phyloP scores from a whole-genome alignment of 2,888 invertebrate species.

The Drosophila nigritarsus region DNA sequence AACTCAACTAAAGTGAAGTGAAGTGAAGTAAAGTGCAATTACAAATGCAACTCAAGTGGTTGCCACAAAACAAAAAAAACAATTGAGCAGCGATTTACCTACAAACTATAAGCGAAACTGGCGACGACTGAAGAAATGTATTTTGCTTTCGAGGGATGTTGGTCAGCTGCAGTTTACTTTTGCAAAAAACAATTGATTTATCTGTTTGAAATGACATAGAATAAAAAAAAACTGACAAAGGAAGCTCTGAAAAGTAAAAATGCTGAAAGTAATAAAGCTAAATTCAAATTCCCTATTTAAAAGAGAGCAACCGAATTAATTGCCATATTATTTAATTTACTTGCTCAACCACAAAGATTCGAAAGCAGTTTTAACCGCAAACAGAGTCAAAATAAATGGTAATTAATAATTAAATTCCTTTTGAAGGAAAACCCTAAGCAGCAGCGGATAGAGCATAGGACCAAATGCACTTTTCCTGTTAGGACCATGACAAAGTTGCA shows the following conservation, averaged over 20 bases:
- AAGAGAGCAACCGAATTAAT: not conserved
- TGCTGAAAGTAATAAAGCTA: not conserved
- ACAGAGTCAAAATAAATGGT: constrained; percentile 52
- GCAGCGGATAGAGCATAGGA: constrained; percentile 2
- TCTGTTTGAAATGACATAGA: constrained; percentile 2
- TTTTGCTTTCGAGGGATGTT: constrained; percentile 51
- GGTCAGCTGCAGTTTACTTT: constrained; percentile 21
- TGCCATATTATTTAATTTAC: not conserved
- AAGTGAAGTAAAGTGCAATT: constrained; percentile 75
- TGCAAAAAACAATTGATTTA: constrained; percentile 26
- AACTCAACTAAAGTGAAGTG: constrained; percentile 30
- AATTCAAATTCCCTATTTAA: not conserved
- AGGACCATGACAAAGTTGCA: constrained; percentile 29
- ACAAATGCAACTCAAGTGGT: constrained; percentile 79
- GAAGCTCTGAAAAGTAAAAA: not conserved
- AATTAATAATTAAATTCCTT: constrained; percentile 61
- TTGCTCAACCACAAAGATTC: not conserved
- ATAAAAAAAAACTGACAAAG: not conserved
- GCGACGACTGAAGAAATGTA: constrained; percentile 37
- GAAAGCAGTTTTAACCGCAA: not conserved
- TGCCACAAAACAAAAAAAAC: constrained; percentile 19
- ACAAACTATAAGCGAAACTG: constrained; percentile 18
- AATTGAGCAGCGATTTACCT: constrained; percentile 35
- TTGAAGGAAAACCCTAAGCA: constrained; percentile 16
- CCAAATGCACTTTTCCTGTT: constrained; percentile 47